These are phyloP conservation scores for Laticauda laticaudata DNA, from an alignment of 2,113 vertebrate species.

Conservation along the genomic window DNA sequence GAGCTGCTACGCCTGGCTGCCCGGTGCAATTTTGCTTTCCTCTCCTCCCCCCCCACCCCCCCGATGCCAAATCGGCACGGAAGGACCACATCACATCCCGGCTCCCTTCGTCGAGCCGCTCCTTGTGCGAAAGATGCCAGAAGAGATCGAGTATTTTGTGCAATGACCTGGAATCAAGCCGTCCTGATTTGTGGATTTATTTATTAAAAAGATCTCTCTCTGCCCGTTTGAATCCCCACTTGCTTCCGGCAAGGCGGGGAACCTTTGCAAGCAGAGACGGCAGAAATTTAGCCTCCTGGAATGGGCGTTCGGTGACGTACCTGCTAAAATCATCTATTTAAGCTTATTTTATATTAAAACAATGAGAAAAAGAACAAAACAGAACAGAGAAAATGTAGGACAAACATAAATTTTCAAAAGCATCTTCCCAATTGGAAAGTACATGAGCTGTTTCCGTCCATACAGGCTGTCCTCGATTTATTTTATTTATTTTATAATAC, in stretches of 20 bases:
- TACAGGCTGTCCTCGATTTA: no score
- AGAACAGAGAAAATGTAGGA: not conserved
- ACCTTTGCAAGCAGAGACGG: not conserved
- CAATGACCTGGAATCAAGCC: no score
- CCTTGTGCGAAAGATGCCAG: not conserved
- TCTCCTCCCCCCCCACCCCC: no score
- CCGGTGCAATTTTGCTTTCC: rapidly evolving
- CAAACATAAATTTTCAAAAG: not conserved
- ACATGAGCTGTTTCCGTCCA: not conserved
- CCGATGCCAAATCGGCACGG: not conserved
- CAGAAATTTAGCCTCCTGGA: not conserved
- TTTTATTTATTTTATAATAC: no score
- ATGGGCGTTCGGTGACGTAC: not conserved
- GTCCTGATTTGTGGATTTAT: not conserved
- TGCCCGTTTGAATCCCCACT: not conserved
- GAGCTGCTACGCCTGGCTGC: not conserved
- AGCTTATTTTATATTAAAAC: not conserved
- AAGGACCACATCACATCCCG: not conserved
- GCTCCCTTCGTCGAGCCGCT: not conserved
- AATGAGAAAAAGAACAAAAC: not conserved
- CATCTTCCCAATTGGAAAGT: not conserved
- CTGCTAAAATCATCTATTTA: not conserved
- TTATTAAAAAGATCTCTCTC: not conserved
- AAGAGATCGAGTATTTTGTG: rapidly evolving
- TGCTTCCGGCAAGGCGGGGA: not conserved